Percentiles rank a stretch among this genome's conserved stretches.
These are phyloP conservation scores for Shargacucullia verbasci DNA, from an alignment of 2,888 invertebrate species.

Conservation along the genomic window DNA sequence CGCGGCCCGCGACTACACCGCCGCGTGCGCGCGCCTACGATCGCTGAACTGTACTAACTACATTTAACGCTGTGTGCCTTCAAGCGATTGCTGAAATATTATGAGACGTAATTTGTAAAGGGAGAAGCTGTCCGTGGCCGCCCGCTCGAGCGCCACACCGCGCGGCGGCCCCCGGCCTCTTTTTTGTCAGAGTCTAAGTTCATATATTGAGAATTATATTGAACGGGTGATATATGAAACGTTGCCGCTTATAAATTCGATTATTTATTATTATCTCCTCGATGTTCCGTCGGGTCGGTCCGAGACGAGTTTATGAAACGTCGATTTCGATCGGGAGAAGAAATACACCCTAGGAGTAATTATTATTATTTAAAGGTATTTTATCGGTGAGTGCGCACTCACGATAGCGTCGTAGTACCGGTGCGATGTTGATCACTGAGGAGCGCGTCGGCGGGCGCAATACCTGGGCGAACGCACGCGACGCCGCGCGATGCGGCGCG, in stretches of 20 bases:
- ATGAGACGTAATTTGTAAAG: slow-evolving; percentile 85
- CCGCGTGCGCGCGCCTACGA: slow-evolving; percentile 77
- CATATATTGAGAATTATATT: slow-evolving; percentile 89
- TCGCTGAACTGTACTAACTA: slow-evolving; percentile 88
- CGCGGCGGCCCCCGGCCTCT: slow-evolving; percentile 78
- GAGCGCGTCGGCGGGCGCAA: slow-evolving; percentile 54
- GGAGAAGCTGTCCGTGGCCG: slow-evolving; percentile 82
- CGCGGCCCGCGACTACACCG: slow-evolving; percentile 73
- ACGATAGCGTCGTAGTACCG: slow-evolving; percentile 84
- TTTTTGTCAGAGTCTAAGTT: slow-evolving; percentile 85
- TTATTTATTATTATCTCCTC: slow-evolving; percentile 87
- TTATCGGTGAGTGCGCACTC: slow-evolving; percentile 80
- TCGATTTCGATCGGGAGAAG: slow-evolving; percentile 88
- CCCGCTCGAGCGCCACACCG: slow-evolving; percentile 80
- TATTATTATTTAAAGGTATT: slow-evolving; percentile 87
- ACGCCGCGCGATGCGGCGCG: slow-evolving; percentile 21
- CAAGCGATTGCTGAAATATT: slow-evolving; percentile 93
- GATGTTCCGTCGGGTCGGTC: slow-evolving; percentile 87
- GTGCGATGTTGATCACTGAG: slow-evolving; percentile 87
- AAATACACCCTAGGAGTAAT: slow-evolving; percentile 87
- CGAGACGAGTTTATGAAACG: slow-evolving; percentile 88
- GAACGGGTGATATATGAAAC: slow-evolving; percentile 89
- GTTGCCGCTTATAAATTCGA: slow-evolving; percentile 88
- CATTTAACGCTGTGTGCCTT: slow-evolving; percentile 94
- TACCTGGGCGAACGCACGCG: slow-evolving; percentile 35